Conservation (phyloP, 2,888 invertebrate species). For the Lypha dubia region DNA sequence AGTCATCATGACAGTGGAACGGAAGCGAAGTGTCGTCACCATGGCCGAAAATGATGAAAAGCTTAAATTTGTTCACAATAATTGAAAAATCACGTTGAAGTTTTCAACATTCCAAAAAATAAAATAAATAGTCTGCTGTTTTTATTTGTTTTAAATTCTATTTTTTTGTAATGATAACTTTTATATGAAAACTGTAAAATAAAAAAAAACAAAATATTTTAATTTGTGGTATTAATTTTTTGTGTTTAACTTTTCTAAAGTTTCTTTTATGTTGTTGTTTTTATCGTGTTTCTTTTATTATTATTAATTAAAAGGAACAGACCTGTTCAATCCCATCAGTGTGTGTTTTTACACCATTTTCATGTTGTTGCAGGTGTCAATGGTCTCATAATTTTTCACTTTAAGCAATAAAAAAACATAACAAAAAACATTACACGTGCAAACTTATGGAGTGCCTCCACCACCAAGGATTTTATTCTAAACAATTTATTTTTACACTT, state of each 20-base stretch:
- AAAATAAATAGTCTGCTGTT: neutral
- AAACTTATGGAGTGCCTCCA: neutral
- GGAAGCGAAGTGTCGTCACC: neutral
- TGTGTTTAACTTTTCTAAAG: neutral
- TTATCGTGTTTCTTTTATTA: neutral
- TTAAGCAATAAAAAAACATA: neutral
- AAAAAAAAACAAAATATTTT: slow-evolving; percentile 1
- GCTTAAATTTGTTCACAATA: neutral
- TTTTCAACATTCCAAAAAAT: slow-evolving; percentile 36
- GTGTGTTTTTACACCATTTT: neutral
- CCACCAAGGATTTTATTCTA: neutral
- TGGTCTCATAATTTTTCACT: slow-evolving; percentile 19
- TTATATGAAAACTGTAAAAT: slow-evolving; percentile 26
- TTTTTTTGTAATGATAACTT: neutral
- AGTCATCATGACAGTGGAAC: slow-evolving; percentile 8
- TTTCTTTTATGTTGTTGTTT: slow-evolving; percentile 19
- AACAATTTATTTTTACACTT: neutral
- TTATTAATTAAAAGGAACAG: slow-evolving; percentile 25
- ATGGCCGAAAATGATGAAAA: neutral
- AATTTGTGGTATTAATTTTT: slow-evolving; percentile 1
- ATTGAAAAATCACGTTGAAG: slow-evolving; percentile 20
- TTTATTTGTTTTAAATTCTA: neutral
- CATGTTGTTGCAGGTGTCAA: slow-evolving; percentile 28
- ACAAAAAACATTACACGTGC: neutral
- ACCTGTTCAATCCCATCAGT: neutral